Conservation (phyloP, 2,113 vertebrate species). For the Tragelaphus buxtoni region DNA sequence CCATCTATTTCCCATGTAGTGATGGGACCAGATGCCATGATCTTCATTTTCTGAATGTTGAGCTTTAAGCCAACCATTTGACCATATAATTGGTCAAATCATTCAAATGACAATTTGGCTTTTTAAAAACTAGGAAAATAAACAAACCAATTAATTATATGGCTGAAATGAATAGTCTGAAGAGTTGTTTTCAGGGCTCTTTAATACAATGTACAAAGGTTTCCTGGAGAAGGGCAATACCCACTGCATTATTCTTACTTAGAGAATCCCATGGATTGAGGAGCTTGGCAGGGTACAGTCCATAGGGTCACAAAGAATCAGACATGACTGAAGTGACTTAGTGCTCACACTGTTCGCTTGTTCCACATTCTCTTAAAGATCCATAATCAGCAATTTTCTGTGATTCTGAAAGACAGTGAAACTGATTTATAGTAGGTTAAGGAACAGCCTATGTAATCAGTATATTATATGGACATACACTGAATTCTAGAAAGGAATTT, state of each 20-base stretch:
- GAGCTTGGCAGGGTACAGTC: background rate
- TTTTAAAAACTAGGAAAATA: background rate
- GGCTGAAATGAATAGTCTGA: background rate
- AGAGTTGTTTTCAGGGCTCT: background rate
- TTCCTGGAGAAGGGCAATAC: background rate
- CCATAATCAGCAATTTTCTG: background rate
- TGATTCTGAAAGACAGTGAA: background rate
- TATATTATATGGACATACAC: background rate
- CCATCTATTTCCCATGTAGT: too few relatives aligned
- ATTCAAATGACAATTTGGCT: background rate
- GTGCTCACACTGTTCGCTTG: background rate
- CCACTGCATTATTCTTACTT: background rate
- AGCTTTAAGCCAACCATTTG: background rate
- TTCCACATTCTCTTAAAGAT: background rate
- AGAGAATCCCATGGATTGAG: background rate
- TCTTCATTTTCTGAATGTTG: too few relatives aligned
- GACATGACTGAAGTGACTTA: background rate
- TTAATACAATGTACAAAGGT: background rate
- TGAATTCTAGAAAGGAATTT: background rate
- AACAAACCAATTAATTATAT: background rate
- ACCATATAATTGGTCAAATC: background rate
- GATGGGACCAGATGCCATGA: too few relatives aligned
- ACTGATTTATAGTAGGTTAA: background rate
- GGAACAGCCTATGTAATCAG: background rate
- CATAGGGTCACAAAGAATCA: background rate